A percentile compares a stretch with the other conserved stretches of the same genome.
phyloP scores from a whole-genome alignment of 2,888 invertebrate genomes.

The Orthonychiurus folsomi region DNA sequence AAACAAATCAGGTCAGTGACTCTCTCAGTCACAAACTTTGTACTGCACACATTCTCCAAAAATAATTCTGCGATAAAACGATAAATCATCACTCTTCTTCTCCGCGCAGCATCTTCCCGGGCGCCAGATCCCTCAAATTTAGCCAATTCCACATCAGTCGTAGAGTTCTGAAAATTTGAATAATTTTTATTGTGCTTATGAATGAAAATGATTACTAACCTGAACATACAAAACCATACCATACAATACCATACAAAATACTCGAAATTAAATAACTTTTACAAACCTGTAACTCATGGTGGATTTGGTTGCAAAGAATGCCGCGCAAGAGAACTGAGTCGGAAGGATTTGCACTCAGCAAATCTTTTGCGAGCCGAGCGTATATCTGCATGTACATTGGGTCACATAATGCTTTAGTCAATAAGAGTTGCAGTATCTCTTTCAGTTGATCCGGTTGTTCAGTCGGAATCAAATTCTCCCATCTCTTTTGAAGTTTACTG shows the following conservation, averaged over 20 bases:
- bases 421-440: constrained; percentile 32
- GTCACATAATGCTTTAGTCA: constrained; percentile 36
- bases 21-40: constrained; percentile 33
- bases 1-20: constrained; percentile 30
- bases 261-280: not conserved
- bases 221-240: not conserved
- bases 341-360: constrained; percentile 25
- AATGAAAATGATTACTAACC: not conserved
- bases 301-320: constrained; percentile 32
- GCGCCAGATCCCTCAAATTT: constrained; percentile 29
- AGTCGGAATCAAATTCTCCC: constrained; percentile 33
- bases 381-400: constrained; percentile 38
- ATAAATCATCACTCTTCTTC: constrained; percentile 36
- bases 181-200: not conserved
- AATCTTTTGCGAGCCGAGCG: constrained; percentile 33
- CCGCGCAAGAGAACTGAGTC: constrained; percentile 25
- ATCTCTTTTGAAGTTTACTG: constrained; percentile 30
- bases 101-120: constrained; percentile 27
- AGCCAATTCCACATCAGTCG: constrained; percentile 36
- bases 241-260: not conserved
- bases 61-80: constrained; percentile 38
- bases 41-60: constrained; percentile 34
- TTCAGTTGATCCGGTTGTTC: constrained; percentile 24
- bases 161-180: constrained; percentile 23
- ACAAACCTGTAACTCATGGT: constrained; percentile 27